Percentiles rank a stretch among this genome's conserved stretches.
Conservation (phyloP, 1,140 invertebrate genomes). For the Xylocopa sonorina region DNA sequence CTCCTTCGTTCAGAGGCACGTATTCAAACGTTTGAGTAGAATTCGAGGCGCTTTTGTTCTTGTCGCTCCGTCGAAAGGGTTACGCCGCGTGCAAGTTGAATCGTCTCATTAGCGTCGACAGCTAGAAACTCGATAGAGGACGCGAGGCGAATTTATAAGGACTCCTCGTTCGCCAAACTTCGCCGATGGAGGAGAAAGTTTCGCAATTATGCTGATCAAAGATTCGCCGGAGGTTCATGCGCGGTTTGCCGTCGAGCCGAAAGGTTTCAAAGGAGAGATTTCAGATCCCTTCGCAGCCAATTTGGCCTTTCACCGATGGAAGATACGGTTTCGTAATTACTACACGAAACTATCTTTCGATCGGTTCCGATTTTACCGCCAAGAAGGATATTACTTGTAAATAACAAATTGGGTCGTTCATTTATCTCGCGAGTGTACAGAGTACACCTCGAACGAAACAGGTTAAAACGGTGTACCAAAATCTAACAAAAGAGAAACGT, state of each 20-base stretch:
- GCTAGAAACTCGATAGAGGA: slow-evolving; percentile 1
- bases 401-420: not conserved
- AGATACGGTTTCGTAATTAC: not conserved
- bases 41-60: not conserved
- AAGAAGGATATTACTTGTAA: too few relatives aligned
- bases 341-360: not conserved
- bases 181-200: slow-evolving; percentile 13
- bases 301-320: not conserved
- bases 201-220: not conserved
- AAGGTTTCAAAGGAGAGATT: not conserved
- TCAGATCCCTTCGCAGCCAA: too few relatives aligned
- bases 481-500: too few relatives aligned
- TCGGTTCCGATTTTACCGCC: not conserved
- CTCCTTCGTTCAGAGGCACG: not conserved
- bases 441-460: too few relatives aligned
- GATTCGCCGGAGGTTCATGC: not conserved
- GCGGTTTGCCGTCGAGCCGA: not conserved
- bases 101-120: slow-evolving; percentile 11
- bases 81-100: not conserved
- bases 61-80: slow-evolving; percentile 8
- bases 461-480: too few relatives aligned
- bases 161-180: not conserved
- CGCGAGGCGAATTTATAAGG: not conserved
- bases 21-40: not conserved
- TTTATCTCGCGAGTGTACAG: too few relatives aligned